A percentile compares a stretch with the other conserved stretches of the same genome.
Evolutionary conservation across 2,113 vertebrate species (phyloP).

Genomic region (Solenodon paradoxus): DNA sequence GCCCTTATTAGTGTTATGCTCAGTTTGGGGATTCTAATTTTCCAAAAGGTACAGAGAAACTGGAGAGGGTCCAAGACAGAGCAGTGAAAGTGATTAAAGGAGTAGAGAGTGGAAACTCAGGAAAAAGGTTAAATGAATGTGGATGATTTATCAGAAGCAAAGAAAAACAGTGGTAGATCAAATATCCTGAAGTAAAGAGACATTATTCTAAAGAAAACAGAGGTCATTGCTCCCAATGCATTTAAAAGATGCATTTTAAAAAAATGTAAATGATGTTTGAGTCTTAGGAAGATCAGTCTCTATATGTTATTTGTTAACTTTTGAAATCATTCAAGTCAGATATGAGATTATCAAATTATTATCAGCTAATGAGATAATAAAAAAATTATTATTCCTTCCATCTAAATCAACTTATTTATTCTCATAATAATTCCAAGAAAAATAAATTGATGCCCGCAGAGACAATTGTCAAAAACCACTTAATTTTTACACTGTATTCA

Average conservation of each 20-base stretch:
- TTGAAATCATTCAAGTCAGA: not conserved
- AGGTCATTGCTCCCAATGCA: not conserved
- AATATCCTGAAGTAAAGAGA: slow-evolving; percentile 21
- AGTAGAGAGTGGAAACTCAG: slow-evolving; percentile 20
- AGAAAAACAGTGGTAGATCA: slow-evolving; percentile 32
- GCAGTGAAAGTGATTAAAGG: slow-evolving; percentile 60
- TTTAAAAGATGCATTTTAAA: not conserved
- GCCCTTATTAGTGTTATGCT: slow-evolving; percentile 58
- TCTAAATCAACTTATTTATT: not conserved
- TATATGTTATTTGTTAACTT: slow-evolving; percentile 24
- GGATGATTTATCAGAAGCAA: slow-evolving; percentile 52
- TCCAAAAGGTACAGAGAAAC: slow-evolving; percentile 63
- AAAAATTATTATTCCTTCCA: not conserved
- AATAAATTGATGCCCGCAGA: not conserved
- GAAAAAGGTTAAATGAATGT: slow-evolving; percentile 62
- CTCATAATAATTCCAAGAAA: not conserved
- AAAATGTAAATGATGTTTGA: not conserved
- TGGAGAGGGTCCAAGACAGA: slow-evolving; percentile 54
- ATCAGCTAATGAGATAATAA: not conserved
- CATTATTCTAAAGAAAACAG: slow-evolving; percentile 13
- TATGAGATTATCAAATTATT: not conserved
- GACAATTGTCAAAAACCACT: not conserved
- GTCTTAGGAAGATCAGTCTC: not conserved
- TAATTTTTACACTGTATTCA: not conserved
- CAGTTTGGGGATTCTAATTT: slow-evolving; percentile 60